Evolutionary conservation across 2,113 vertebrate genomes (phyloP).

Genomic region (Tretioscincus oriximinensis): DNA sequence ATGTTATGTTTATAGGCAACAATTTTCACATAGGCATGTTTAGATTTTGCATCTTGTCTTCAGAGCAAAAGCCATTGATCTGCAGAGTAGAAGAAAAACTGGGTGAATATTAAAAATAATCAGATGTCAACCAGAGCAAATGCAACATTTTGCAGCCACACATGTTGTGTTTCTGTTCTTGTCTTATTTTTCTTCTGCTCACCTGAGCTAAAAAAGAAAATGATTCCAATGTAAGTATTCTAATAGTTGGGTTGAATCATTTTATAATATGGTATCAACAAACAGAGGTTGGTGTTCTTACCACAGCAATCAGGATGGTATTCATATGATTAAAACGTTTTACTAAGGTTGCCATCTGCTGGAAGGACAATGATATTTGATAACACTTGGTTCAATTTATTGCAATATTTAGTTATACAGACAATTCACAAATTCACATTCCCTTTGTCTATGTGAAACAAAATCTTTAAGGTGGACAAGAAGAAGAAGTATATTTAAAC

Average conservation of each 20-base stretch:
- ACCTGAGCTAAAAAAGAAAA: background rate
- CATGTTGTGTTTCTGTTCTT: background rate
- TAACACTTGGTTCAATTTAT: background rate
- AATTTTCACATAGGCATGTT: background rate
- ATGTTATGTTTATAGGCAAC: background rate
- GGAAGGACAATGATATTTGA: constrained; percentile 58
- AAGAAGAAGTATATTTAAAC: background rate
- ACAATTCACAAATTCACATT: background rate
- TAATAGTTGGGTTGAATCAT: background rate
- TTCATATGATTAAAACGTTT: constrained; percentile 37
- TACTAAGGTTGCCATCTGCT: constrained; percentile 73
- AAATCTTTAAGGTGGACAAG: background rate
- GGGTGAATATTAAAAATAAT: background rate
- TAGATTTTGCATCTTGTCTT: background rate
- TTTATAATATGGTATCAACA: background rate
- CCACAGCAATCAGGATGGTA: background rate
- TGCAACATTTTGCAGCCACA: background rate
- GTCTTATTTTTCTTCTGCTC: background rate
- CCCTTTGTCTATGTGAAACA: background rate
- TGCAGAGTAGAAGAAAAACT: background rate
- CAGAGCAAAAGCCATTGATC: background rate
- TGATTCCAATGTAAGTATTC: background rate
- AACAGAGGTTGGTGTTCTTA: background rate
- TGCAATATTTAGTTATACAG: constrained; percentile 3
- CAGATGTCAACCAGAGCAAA: background rate